phyloP scores from a whole-genome alignment of 2,888 invertebrate genomes.

The Oscheius sp. region DNA sequence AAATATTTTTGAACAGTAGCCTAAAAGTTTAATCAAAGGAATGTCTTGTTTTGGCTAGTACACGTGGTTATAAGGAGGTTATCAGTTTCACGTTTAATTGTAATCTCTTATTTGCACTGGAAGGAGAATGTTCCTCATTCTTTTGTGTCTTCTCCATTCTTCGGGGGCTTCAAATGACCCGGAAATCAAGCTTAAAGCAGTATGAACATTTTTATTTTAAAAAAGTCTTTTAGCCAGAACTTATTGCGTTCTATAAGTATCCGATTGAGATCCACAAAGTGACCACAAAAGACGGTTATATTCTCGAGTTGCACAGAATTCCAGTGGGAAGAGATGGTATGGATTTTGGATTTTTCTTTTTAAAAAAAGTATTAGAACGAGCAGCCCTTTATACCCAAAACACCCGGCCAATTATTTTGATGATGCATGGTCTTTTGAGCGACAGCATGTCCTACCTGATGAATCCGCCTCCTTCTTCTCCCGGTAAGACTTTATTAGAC shows the following conservation, averaged over 20 bases:
- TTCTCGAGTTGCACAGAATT: slow-evolving; percentile 73
- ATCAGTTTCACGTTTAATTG: no score
- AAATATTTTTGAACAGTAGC: no score
- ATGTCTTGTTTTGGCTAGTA: no score
- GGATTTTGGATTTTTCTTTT: neutral
- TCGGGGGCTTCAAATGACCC: neutral
- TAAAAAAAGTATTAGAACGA: neutral
- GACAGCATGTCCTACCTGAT: slow-evolving; percentile 58
- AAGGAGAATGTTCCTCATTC: no score
- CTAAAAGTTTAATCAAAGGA: no score
- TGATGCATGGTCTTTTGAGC: slow-evolving; percentile 62
- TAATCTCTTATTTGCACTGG: no score
- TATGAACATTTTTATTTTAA: neutral
- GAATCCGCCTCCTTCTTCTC: slow-evolving; percentile 52
- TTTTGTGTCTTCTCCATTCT: neutral
- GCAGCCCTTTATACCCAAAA: neutral
- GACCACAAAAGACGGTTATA: slow-evolving; percentile 73
- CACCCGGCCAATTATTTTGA: slow-evolving; percentile 48
- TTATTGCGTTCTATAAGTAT: slow-evolving; percentile 72
- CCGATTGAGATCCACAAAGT: slow-evolving; percentile 72
- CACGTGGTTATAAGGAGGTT: no score
- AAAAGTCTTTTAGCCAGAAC: slow-evolving; percentile 57
- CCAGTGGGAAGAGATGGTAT: slow-evolving; percentile 70
- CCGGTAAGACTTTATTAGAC: slow-evolving; percentile 30
- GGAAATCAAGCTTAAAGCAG: neutral